Evolutionary conservation across 2,113 vertebrate species (phyloP), one percentile per base, ranked within the genome.

Genomic region (Hippopotamus amphibius): DNA sequence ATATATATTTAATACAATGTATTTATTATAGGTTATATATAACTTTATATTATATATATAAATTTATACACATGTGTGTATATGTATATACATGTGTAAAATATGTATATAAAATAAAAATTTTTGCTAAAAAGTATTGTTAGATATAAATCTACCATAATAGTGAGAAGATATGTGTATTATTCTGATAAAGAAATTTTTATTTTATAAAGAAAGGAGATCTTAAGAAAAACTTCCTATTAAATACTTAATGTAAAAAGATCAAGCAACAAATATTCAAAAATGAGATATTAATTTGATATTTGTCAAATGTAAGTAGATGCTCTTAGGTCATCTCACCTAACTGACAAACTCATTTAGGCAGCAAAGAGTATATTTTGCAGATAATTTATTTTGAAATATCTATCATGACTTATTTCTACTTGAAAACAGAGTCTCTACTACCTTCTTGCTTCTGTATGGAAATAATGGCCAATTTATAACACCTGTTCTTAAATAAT

Each of bases 401-500:
- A 71, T 46, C 63, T 63, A 74, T 88, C n/a, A 89, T 77, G 26
- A 91, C 4, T 5, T 59, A 57, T 37, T 88, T 95, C 17, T 88
- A 87, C 24, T 82, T 59, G 57, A 93, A 94, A 80, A 26, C 48
- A 91, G 65, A 86, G 95, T 96, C 92, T 96, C 66, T 57, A 17
- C 65, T 92, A 57, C 30, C 14, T 63, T 89, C 15, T 65, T 96
- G 61, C 3, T 93, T 30, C 48, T n/a, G 0, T 88, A 33, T 69
- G 33, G 66, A 68, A 53, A 74, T 48, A 91, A 82, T 41, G 28
- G 63, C 19, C 81, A 71, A 63, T 82, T 68, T 71, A 61, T 68
- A 97, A 24, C 89, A 95, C 69, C 68, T 91, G 72, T 83, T 93
- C 76, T 88, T 86, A 92, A 57, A 72, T 88, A 50, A 71, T 76